These are phyloP conservation scores for Mantis religiosa DNA, from an alignment of 2,888 invertebrate species.

Conservation along the genomic window DNA sequence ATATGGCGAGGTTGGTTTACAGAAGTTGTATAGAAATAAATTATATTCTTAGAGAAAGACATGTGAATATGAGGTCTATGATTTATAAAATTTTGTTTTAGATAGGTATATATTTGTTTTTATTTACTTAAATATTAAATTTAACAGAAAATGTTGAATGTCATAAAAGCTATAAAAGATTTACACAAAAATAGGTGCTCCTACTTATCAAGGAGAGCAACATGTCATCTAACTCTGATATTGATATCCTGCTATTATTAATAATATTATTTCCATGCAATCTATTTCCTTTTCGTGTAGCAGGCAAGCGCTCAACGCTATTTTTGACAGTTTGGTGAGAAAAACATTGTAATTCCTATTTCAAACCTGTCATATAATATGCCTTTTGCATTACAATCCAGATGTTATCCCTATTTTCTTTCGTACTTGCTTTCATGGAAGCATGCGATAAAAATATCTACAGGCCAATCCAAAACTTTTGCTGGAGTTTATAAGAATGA, in stretches of 20 bases:
- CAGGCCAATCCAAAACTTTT: neutral
- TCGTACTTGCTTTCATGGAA: neutral
- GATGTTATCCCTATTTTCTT: neutral
- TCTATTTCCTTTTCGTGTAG: neutral
- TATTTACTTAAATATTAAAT: too few relatives aligned
- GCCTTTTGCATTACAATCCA: neutral
- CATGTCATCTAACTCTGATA: neutral
- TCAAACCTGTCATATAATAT: neutral
- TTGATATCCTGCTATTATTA: neutral
- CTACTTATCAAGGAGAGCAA: neutral
- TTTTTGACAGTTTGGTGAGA: neutral
- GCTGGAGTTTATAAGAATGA: too few relatives aligned
- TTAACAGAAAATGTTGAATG: too few relatives aligned
- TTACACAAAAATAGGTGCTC: neutral
- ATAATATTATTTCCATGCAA: neutral
- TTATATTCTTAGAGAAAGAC: too few relatives aligned
- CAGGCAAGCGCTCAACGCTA: neutral
- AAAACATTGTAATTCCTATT: neutral
- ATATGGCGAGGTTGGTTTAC: too few relatives aligned
- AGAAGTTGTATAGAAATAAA: too few relatives aligned
- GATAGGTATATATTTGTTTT: too few relatives aligned
- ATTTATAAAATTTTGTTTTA: too few relatives aligned
- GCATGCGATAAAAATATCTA: neutral
- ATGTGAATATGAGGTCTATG: too few relatives aligned
- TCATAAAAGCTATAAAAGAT: too few relatives aligned